Conservation (phyloP, 2,888 invertebrate species). For the Trileptium ribeirensis region DNA sequence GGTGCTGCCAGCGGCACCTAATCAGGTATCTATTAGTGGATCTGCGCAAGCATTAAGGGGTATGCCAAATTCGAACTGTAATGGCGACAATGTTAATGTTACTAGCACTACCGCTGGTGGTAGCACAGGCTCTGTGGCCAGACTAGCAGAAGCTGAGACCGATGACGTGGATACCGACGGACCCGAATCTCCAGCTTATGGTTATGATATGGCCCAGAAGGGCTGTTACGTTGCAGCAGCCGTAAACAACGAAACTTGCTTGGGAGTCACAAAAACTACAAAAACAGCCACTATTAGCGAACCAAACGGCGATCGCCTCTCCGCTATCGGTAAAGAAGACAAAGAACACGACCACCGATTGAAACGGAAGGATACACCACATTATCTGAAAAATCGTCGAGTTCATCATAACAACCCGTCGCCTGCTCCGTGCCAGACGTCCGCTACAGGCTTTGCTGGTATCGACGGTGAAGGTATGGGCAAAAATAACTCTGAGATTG, state of each 20-base stretch:
- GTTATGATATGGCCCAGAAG: not conserved
- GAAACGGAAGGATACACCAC: slow-evolving; percentile 90
- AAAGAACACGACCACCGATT: slow-evolving; percentile 53
- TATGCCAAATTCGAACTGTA: not conserved
- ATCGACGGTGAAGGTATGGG: not conserved
- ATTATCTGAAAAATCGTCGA: slow-evolving; percentile 96
- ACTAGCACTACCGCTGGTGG: not conserved
- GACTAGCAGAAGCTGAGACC: not conserved
- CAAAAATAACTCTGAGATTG: not conserved
- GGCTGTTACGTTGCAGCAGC: not conserved
- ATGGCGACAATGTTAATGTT: not conserved
- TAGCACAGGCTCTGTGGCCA: not conserved
- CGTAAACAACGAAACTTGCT: too few relatives aligned
- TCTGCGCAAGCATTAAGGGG: not conserved
- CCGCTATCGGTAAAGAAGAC: not conserved
- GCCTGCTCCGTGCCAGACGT: too few relatives aligned
- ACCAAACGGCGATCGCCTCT: not conserved
- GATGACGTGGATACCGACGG: not conserved
- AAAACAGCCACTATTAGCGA: not conserved
- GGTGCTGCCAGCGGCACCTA: not conserved
- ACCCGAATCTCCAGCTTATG: not conserved
- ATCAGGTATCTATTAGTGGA: not conserved
- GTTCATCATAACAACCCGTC: slow-evolving; percentile 61
- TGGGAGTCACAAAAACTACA: not conserved
- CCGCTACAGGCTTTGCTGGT: not conserved